Percentiles rank a stretch among this genome's conserved stretches.
Evolutionary conservation across 2,113 vertebrate genomes (phyloP).

Genomic region (Grus americana): DNA sequence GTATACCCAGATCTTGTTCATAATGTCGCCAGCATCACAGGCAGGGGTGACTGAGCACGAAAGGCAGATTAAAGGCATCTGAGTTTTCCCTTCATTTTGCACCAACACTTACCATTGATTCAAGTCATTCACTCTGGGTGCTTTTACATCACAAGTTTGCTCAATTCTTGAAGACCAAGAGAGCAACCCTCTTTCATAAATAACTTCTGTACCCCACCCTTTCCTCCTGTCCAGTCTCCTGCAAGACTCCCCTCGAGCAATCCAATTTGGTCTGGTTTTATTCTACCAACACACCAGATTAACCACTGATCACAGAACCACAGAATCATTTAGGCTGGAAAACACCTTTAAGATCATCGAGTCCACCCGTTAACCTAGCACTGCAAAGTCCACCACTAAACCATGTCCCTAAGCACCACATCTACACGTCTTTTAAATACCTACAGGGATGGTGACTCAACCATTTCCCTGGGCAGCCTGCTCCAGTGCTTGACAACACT

Average conservation of each 20-base stretch:
- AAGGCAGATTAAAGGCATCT: not conserved
- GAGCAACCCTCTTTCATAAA: not conserved
- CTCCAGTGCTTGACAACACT: fast-evolving
- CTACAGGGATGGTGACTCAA: not conserved
- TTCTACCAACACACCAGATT: not conserved
- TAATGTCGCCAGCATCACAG: not conserved
- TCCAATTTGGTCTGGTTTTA: not conserved
- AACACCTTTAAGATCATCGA: not conserved
- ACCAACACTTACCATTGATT: not conserved
- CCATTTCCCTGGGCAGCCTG: not conserved
- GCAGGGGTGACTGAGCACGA: not conserved
- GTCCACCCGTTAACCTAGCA: not conserved
- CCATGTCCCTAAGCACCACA: not conserved
- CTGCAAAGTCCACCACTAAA: not conserved
- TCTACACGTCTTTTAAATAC: not conserved
- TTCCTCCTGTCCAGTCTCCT: not conserved
- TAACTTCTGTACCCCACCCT: fast-evolving
- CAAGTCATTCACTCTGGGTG: not conserved
- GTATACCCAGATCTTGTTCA: not conserved
- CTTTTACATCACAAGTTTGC: not conserved
- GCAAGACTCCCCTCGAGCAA: not conserved
- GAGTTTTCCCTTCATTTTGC: not conserved
- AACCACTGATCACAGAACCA: not conserved
- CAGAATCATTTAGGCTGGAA: not conserved
- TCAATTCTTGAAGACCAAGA: not conserved